phyloP scores from a whole-genome alignment of 2,888 invertebrate genomes.

The Watsonalla cultraria region DNA sequence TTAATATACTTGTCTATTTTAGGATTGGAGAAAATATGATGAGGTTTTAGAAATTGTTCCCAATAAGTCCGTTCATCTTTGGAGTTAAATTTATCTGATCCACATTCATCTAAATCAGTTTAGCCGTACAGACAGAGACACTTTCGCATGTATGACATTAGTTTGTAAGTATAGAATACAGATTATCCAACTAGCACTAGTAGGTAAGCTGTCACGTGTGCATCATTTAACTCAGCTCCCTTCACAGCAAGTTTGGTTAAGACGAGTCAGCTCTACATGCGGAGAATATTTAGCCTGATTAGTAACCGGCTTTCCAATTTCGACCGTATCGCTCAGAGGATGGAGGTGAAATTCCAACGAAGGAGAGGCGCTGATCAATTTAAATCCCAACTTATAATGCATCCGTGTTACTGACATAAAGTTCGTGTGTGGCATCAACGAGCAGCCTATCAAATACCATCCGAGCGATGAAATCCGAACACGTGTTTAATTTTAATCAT shows the following conservation, averaged over 20 bases:
- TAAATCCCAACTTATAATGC: not conserved
- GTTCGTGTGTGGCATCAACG: not conserved
- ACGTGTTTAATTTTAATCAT: not conserved
- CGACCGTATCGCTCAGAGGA: not conserved
- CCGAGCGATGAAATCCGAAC: not conserved
- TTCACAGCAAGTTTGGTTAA: not conserved
- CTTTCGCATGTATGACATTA: too few species aligned
- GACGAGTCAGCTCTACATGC: not conserved
- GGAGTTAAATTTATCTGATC: too few species aligned
- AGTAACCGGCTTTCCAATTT: not conserved
- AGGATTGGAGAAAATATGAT: too few species aligned
- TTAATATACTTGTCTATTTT: too few species aligned
- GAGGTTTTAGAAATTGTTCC: too few species aligned
- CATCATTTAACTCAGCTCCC: not conserved
- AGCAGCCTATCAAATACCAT: not conserved
- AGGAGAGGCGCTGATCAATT: not conserved
- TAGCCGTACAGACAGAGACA: too few species aligned
- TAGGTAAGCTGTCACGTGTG: not conserved
- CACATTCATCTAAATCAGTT: too few species aligned
- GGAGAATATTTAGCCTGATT: not conserved
- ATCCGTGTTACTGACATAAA: not conserved
- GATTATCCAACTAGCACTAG: not conserved
- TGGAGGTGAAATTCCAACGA: not conserved
- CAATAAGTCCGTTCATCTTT: too few species aligned
- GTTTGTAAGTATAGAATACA: not conserved